Evolutionary conservation across 2,888 invertebrate genomes (phyloP).

Genomic region (Campoletis raptor): DNA sequence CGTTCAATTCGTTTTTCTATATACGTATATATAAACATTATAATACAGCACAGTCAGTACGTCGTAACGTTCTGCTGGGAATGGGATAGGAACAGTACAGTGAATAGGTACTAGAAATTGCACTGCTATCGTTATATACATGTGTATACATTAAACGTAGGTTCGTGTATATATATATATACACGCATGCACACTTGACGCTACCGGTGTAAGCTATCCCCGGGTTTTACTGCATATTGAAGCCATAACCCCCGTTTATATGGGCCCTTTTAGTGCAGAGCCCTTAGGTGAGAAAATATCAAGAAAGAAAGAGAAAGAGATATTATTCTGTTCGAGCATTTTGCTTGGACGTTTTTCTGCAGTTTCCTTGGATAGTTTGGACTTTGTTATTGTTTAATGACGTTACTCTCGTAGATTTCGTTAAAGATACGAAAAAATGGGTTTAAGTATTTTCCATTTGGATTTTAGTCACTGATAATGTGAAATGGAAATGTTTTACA

Average conservation of each 20-base stretch:
- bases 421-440: background rate
- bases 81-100: slow-evolving; percentile 42
- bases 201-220: slow-evolving; percentile 71
- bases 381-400: background rate
- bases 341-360: background rate
- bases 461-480: background rate
- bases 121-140: background rate
- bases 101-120: slow-evolving; percentile 30
- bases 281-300: slow-evolving; percentile 68
- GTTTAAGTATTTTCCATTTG: background rate
- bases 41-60: slow-evolving; percentile 35
- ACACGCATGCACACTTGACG: slow-evolving; percentile 49
- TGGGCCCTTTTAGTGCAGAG: slow-evolving; percentile 76
- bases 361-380: background rate
- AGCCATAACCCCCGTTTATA: slow-evolving; percentile 78
- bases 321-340: slow-evolving; percentile 42
- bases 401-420: background rate
- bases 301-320: slow-evolving; percentile 19
- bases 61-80: slow-evolving; percentile 21
- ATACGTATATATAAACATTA: background rate
- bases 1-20: slow-evolving; percentile 11
- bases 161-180: slow-evolving; percentile 24
- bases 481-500: background rate
- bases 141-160: background rate
- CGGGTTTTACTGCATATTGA: slow-evolving; percentile 81